phyloP scores from a whole-genome alignment of 1,140 invertebrate species.

The Polyergus mexicanus region DNA sequence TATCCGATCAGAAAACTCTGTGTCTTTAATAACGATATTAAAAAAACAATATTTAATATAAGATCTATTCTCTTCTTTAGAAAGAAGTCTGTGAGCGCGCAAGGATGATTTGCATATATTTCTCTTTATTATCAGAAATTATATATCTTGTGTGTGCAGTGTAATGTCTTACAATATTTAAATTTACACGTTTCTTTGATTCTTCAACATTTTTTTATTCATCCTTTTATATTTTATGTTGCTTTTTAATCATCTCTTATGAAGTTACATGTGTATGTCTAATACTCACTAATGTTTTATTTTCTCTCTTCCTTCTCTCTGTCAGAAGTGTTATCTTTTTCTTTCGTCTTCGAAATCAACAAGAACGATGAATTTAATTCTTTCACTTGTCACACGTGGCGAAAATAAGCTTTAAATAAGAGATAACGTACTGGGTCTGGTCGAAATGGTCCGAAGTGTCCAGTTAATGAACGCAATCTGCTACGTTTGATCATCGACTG shows the following conservation, averaged over 20 bases:
- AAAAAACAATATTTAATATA: background rate
- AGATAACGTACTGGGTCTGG: conserved; percentile 2
- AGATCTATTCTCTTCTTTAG: background rate
- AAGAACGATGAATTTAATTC: background rate
- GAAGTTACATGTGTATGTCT: background rate
- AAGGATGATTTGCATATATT: background rate
- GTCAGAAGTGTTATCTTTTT: background rate
- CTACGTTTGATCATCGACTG: conserved; percentile 69
- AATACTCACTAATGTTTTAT: background rate
- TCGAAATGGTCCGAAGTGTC: conserved; percentile 42
- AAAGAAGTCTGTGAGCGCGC: background rate
- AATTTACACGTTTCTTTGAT: conserved; percentile 11
- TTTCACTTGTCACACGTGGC: conserved; percentile 5
- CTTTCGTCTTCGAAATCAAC: background rate
- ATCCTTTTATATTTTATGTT: background rate
- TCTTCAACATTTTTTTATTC: background rate
- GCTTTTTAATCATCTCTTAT: background rate
- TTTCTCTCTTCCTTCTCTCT: background rate
- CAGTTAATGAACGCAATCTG: conserved; percentile 65
- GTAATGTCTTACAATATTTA: background rate
- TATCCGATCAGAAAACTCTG: background rate
- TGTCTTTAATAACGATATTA: background rate
- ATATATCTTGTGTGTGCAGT: background rate
- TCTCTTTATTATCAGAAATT: background rate
- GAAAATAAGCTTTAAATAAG: conserved; percentile 26